Evolutionary conservation across 2,113 vertebrate genomes (phyloP).

Genomic region (Seriola quinqueradiata): DNA sequence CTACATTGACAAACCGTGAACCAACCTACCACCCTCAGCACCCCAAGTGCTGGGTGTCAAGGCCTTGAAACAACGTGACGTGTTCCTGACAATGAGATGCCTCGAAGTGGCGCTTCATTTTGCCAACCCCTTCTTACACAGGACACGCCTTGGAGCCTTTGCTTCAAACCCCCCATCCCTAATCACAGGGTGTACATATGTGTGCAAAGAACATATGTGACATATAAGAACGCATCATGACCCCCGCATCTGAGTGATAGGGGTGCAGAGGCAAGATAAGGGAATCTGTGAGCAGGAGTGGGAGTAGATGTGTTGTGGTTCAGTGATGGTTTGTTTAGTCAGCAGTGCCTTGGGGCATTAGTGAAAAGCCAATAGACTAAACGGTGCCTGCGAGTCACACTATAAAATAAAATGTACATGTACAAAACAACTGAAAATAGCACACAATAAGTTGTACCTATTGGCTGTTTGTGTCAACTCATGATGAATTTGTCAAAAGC

Average conservation of each 20-base stretch:
- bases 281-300: constrained; percentile 29
- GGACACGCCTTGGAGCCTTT: no score
- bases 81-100: no score
- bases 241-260: constrained; percentile 16
- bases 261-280: constrained; percentile 48
- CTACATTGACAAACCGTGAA: no score
- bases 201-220: constrained; percentile 22
- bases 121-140: no score
- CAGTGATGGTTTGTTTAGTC: constrained; percentile 57
- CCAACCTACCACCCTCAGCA: no score
- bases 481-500: constrained; percentile 60
- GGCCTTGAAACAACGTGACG: no score
- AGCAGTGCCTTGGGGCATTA: constrained; percentile 46
- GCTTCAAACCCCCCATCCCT: no score
- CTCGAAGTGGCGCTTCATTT: no score
- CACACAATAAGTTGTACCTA: constrained; percentile 26
- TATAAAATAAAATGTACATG: constrained; percentile 30
- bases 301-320: constrained; percentile 34
- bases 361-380: constrained; percentile 49
- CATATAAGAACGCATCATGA: not conserved
- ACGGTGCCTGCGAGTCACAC: constrained; percentile 33
- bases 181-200: constrained; percentile 5
- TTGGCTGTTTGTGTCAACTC: constrained; percentile 31
- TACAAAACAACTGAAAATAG: constrained; percentile 11
- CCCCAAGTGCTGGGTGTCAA: no score